Conservation (phyloP, 1,140 invertebrate species). For the Brevipalpus yothersi region DNA sequence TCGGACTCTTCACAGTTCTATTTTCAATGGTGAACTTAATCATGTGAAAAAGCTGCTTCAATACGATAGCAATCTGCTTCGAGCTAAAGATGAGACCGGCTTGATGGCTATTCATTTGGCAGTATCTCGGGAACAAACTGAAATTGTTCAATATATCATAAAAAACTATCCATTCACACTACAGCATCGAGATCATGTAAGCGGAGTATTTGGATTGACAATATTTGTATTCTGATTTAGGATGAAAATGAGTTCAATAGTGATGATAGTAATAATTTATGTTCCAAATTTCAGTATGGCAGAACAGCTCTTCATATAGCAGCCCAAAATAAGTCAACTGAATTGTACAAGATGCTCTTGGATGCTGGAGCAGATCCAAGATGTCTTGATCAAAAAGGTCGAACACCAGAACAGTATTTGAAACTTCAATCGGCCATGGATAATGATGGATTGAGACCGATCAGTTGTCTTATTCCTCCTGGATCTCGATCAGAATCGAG, state of each 20-base stretch:
- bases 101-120: slow-evolving; percentile 18
- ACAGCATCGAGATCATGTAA: slow-evolving; percentile 10
- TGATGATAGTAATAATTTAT: background rate
- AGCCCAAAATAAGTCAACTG: slow-evolving; percentile 13
- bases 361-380: slow-evolving; percentile 13
- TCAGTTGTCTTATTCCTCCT: too few relatives aligned
- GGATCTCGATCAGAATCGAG: too few relatives aligned
- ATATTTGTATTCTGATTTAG: background rate
- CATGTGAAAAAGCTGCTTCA: slow-evolving; percentile 15
- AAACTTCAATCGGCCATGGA: slow-evolving; percentile 1
- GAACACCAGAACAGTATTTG: slow-evolving; percentile 15
- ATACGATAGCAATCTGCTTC: slow-evolving; percentile 16
- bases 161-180: slow-evolving; percentile 7
- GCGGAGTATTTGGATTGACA: background rate
- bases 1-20: slow-evolving; percentile 18
- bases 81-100: slow-evolving; percentile 18
- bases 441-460: too few relatives aligned
- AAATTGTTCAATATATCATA: slow-evolving; percentile 13
- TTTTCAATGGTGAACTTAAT: slow-evolving; percentile 18
- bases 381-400: slow-evolving; percentile 14
- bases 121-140: slow-evolving; percentile 9
- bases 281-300: slow-evolving; percentile 3
- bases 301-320: slow-evolving; percentile 16
- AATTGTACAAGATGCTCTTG: slow-evolving; percentile 14
- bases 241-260: background rate